Conservation (phyloP, 2,113 vertebrate genomes). For the Lipophrys pholis region DNA sequence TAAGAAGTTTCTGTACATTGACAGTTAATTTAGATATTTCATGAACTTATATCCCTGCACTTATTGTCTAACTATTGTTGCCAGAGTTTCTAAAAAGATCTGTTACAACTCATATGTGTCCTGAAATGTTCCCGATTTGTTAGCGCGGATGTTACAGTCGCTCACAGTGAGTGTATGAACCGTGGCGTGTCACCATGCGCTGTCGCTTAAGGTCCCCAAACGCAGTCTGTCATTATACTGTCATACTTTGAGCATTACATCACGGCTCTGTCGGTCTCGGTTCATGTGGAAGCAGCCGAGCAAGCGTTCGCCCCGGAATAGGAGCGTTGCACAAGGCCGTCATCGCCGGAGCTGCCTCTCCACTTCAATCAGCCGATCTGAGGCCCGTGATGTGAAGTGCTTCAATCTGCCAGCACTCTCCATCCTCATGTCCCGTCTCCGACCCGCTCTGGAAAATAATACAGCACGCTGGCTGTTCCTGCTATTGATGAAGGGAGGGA, state of each 20-base stretch:
- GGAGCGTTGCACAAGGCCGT: slow-evolving; percentile 52
- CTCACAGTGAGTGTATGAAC: slow-evolving; percentile 3
- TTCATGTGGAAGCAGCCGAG: slow-evolving; percentile 36
- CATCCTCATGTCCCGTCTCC: not conserved
- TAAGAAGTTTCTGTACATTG: too few relatives aligned
- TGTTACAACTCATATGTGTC: not conserved
- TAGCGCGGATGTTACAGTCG: not conserved
- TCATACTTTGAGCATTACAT: slow-evolving; percentile 67
- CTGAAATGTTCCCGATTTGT: not conserved
- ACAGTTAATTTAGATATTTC: too few relatives aligned
- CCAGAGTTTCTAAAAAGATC: too few relatives aligned
- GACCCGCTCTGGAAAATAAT: slow-evolving; percentile 38
- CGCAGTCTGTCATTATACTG: slow-evolving; percentile 65
- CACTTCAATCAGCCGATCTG: slow-evolving; percentile 48
- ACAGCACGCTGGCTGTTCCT: slow-evolving; percentile 3
- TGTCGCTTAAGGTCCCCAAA: slow-evolving; percentile 32
- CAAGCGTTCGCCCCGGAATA: slow-evolving; percentile 41
- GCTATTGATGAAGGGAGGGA: not conserved
- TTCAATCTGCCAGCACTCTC: slow-evolving; percentile 34
- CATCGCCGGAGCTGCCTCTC: slow-evolving; percentile 33
- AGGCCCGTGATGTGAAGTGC: slow-evolving; percentile 54
- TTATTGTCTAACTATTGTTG: not conserved
- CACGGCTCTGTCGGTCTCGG: slow-evolving; percentile 46
- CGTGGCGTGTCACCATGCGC: slow-evolving; percentile 36
- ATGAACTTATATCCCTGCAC: too few relatives aligned